Percentiles rank a stretch among this genome's conserved stretches.
These are phyloP conservation scores for Capra hircus DNA, from an alignment of 2,113 vertebrate genomes.

Conservation along the genomic window DNA sequence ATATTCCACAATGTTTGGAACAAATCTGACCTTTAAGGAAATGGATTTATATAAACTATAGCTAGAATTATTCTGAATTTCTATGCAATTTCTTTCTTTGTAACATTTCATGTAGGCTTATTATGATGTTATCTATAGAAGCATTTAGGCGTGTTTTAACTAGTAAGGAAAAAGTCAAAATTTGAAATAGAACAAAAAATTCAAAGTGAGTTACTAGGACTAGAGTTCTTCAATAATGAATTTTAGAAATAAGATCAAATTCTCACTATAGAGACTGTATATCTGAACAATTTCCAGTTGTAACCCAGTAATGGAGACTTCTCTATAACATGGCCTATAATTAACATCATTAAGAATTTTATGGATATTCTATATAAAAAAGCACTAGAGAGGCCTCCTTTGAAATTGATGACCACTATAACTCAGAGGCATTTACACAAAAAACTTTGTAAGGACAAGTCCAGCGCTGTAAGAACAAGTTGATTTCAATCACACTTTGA, in stretches of 20 bases:
- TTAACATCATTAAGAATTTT: neutral
- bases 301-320: neutral
- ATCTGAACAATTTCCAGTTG: neutral
- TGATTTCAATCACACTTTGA: neutral
- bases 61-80: conserved; percentile 40
- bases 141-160: conserved; percentile 45
- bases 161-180: neutral
- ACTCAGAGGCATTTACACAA: neutral
- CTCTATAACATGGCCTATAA: neutral
- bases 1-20: conserved; percentile 31
- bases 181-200: conserved; percentile 18
- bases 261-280: neutral
- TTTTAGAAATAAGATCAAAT: neutral
- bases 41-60: conserved; percentile 37
- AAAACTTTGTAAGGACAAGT: neutral
- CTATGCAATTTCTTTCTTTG: conserved; percentile 61
- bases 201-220: neutral
- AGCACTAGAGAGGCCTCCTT: neutral
- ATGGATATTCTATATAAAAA: neutral
- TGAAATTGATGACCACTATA: neutral
- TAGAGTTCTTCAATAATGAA: neutral
- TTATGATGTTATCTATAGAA: conserved; percentile 58
- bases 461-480: neutral
- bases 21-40: conserved; percentile 59
- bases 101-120: conserved; percentile 39